Evolutionary conservation across 2,113 vertebrate species (phyloP).

Genomic region (Brachyhypopomus gauderio): DNA sequence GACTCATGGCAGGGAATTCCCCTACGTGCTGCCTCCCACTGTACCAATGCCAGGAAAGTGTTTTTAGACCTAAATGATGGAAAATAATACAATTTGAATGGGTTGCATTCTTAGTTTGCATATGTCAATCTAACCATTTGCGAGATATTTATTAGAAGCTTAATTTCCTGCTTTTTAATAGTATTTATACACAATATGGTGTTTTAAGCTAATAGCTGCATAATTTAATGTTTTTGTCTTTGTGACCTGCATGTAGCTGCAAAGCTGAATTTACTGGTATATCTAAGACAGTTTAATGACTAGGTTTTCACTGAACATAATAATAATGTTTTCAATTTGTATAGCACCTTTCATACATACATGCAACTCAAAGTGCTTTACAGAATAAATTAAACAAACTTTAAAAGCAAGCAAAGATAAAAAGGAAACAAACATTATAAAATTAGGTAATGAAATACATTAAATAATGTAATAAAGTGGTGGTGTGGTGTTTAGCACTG

Average conservation of each 20-base stretch:
- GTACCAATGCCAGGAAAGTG: conserved; percentile 4
- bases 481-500: no score
- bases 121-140: not conserved
- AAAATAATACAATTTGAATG: conserved; percentile 6
- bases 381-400: no score
- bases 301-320: not conserved
- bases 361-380: no score
- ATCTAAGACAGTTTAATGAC: not conserved
- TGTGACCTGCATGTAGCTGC: no score
- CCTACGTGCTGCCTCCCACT: not conserved
- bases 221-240: not conserved
- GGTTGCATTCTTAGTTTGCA: not conserved
- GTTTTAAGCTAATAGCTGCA: not conserved
- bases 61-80: conserved; percentile 1
- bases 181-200: not conserved
- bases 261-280: not conserved
- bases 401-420: no score
- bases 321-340: no score
- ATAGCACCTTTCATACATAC: no score
- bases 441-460: no score
- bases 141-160: not conserved
- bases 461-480: no score
- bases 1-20: conserved; percentile 30
- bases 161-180: not conserved
- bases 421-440: no score